Evolutionary conservation across 2,888 invertebrate species (phyloP).

Genomic region (Opisthograptis luteolata): DNA sequence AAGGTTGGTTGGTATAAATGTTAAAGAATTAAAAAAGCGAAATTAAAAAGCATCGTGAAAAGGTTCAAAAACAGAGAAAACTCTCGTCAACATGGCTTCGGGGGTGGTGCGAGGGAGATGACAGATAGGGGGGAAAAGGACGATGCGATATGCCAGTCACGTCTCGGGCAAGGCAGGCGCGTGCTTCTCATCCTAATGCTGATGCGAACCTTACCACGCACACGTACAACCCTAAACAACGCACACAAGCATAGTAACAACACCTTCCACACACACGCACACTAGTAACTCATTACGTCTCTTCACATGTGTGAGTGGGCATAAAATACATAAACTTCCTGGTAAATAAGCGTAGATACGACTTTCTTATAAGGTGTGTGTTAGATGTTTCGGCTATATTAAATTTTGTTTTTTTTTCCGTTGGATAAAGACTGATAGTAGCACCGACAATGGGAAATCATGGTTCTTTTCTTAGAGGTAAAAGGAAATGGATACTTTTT

Average conservation of each 20-base stretch:
- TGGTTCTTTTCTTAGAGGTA: slow-evolving; percentile 53
- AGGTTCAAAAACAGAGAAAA: slow-evolving; percentile 80
- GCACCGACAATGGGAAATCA: slow-evolving; percentile 68
- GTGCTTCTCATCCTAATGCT: slow-evolving; percentile 80
- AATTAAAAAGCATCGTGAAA: slow-evolving; percentile 77
- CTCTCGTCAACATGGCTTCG: slow-evolving; percentile 78
- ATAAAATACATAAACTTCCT: slow-evolving; percentile 79
- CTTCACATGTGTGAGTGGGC: slow-evolving; percentile 57
- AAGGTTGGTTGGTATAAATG: slow-evolving; percentile 46
- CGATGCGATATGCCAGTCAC: slow-evolving; percentile 83
- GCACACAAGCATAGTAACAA: slow-evolving; percentile 60
- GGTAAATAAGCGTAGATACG: slow-evolving; percentile 79
- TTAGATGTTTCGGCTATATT: slow-evolving; percentile 74
- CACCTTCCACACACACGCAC: slow-evolving; percentile 56
- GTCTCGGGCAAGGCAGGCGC: slow-evolving; percentile 80
- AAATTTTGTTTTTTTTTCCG: slow-evolving; percentile 77
- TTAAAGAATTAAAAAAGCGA: slow-evolving; percentile 74
- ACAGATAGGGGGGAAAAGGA: slow-evolving; percentile 77
- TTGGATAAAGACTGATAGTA: slow-evolving; percentile 57
- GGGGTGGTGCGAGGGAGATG: slow-evolving; percentile 76
- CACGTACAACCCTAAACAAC: slow-evolving; percentile 57
- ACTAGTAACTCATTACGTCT: slow-evolving; percentile 51
- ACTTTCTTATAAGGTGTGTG: slow-evolving; percentile 72
- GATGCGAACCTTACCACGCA: slow-evolving; percentile 71
- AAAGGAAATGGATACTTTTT: slow-evolving; percentile 55